phyloP scores from a whole-genome alignment of 2,888 invertebrate species.

The Pyrocoelia pectoralis region DNA sequence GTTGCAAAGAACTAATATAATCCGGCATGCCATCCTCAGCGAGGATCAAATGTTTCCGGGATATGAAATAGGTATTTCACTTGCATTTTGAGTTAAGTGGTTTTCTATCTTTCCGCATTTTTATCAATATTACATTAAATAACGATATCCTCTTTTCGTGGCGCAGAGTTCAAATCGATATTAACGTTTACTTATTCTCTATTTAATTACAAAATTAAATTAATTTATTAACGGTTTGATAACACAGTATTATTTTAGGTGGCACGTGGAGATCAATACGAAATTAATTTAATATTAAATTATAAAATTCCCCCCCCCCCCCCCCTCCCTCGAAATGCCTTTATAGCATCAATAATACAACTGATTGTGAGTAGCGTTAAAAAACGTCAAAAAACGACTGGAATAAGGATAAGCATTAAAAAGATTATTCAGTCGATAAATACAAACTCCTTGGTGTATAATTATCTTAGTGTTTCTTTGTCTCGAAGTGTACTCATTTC shows the following conservation, averaged over 20 bases:
- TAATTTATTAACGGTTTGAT: too few relatives aligned
- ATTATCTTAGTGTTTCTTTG: too few relatives aligned
- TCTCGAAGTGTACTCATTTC: too few relatives aligned
- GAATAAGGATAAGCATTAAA: too few relatives aligned
- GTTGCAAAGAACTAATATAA: conserved; percentile 47
- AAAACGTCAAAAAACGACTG: too few relatives aligned
- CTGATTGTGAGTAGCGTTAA: too few relatives aligned
- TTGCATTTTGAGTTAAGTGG: conserved; percentile 49
- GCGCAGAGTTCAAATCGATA: neutral
- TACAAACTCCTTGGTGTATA: too few relatives aligned
- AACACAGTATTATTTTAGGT: too few relatives aligned
- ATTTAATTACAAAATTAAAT: neutral
- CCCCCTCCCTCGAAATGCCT: too few relatives aligned
- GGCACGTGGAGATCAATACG: neutral
- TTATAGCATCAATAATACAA: too few relatives aligned
- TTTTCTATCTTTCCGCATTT: conserved; percentile 50
- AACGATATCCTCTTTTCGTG: conserved; percentile 14
- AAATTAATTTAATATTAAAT: neutral
- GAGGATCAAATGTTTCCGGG: conserved; percentile 49
- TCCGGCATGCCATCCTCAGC: conserved; percentile 46
- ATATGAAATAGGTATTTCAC: conserved; percentile 41
- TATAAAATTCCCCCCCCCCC: too few relatives aligned
- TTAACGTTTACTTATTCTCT: neutral
- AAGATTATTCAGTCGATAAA: too few relatives aligned
- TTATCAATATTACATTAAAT: conserved; percentile 48